Conservation (phyloP, 1,140 invertebrate genomes). For the Zaprionus davidi region DNA sequence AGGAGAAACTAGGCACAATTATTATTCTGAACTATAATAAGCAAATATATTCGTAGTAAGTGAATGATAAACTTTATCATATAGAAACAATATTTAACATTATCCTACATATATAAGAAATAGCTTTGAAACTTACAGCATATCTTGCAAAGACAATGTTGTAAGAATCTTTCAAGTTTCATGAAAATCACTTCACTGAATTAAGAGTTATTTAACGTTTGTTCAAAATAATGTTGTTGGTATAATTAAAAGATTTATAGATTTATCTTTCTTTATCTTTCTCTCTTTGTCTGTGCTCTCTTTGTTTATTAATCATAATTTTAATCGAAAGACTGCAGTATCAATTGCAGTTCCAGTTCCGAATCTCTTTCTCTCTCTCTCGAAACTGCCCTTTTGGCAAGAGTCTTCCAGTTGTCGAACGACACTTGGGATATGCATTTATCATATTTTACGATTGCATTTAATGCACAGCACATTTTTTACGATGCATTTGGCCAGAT, state of each 20-base stretch:
- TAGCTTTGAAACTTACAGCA: too few species aligned
- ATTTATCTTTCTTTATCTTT: not conserved
- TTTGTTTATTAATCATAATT: constrained; percentile 9
- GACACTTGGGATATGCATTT: constrained; percentile 45
- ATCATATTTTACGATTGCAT: constrained; percentile 77
- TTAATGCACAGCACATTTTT: constrained; percentile 58
- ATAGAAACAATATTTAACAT: too few species aligned
- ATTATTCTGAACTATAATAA: too few species aligned
- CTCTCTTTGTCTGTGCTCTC: not conserved
- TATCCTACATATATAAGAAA: not conserved
- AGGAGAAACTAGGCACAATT: too few species aligned
- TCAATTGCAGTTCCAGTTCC: constrained; percentile 11
- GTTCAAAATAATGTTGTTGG: not conserved
- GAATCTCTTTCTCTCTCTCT: constrained; percentile 9
- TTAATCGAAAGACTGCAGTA: constrained; percentile 5
- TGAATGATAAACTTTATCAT: too few species aligned
- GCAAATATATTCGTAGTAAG: too few species aligned
- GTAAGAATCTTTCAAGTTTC: too few species aligned
- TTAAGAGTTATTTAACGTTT: not conserved
- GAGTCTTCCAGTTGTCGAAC: constrained; percentile 9
- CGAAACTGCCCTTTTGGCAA: not conserved
- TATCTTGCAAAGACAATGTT: too few species aligned
- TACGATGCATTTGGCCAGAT: constrained; percentile 50
- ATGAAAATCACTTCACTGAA: not conserved
- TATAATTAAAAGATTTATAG: not conserved